phyloP scores from a whole-genome alignment of 2,888 invertebrate genomes.

The Phoenoteleia sp. region DNA sequence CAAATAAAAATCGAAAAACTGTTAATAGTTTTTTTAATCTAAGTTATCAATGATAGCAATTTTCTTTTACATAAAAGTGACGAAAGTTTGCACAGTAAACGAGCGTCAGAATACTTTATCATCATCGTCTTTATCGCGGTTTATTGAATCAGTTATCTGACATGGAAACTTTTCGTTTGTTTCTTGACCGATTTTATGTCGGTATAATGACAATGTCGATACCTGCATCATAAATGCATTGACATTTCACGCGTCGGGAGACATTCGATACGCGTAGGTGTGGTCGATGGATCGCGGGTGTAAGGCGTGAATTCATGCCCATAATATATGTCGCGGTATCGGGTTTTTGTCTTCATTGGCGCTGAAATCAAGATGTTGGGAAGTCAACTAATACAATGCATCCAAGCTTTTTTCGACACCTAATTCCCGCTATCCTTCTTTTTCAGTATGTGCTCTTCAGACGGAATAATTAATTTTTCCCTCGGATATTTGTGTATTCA shows the following conservation, averaged over 20 bases:
- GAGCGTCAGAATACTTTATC: constrained; percentile 16
- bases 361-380: constrained; percentile 26
- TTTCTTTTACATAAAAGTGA: constrained; percentile 20
- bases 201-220: constrained; percentile 52
- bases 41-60: background rate
- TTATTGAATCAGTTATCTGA: constrained; percentile 47
- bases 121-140: constrained; percentile 37
- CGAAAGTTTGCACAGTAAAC: constrained; percentile 6
- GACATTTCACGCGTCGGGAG: constrained; percentile 71
- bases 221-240: constrained; percentile 58
- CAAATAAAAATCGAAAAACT: too few relatives aligned
- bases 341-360: constrained; percentile 33
- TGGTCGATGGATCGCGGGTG: constrained; percentile 61
- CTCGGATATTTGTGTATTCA: background rate
- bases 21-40: background rate
- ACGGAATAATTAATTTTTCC: background rate
- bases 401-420: background rate
- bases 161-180: constrained; percentile 57
- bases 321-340: constrained; percentile 48
- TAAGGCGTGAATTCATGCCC: constrained; percentile 63
- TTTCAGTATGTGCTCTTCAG: background rate
- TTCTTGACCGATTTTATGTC: constrained; percentile 56
- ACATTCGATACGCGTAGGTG: constrained; percentile 66
- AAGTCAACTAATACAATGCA: background rate
- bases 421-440: background rate